phyloP scores from a whole-genome alignment of 2,888 invertebrate species.

The Plagiodera versicolora region DNA sequence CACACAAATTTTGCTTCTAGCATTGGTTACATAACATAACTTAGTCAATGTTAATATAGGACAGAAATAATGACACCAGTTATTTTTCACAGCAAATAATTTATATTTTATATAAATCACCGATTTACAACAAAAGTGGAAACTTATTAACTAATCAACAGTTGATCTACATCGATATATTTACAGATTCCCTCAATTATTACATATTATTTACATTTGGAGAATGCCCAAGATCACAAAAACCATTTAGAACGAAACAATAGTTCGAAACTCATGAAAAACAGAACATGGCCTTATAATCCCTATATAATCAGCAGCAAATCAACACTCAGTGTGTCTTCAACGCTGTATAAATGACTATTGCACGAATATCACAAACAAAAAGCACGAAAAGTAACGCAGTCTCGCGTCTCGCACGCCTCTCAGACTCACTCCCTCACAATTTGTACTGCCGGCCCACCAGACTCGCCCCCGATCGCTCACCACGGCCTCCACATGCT shows the following conservation, averaged over 20 bases:
- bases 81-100: not conserved
- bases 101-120: conserved; percentile 12
- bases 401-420: not conserved
- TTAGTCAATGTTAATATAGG: too few relatives aligned
- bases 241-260: not conserved
- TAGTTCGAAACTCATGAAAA: not conserved
- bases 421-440: not conserved
- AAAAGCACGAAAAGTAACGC: not conserved
- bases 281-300: not conserved
- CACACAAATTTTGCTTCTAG: too few relatives aligned
- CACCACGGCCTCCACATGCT: conserved; percentile 61
- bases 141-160: conserved; percentile 21
- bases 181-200: not conserved
- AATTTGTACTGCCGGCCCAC: conserved; percentile 6
- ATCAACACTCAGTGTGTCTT: not conserved
- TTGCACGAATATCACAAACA: conserved; percentile 15
- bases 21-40: too few relatives aligned
- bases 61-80: too few relatives aligned
- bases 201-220: not conserved
- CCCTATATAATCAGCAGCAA: not conserved
- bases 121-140: conserved; percentile 15
- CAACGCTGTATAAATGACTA: conserved; percentile 6
- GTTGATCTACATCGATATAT: not conserved
- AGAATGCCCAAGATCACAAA: not conserved
- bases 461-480: conserved; percentile 1